Base-by-base conservation (phyloP, 2,113 vertebrate species). In the Bostrychus sinensis region DNA sequence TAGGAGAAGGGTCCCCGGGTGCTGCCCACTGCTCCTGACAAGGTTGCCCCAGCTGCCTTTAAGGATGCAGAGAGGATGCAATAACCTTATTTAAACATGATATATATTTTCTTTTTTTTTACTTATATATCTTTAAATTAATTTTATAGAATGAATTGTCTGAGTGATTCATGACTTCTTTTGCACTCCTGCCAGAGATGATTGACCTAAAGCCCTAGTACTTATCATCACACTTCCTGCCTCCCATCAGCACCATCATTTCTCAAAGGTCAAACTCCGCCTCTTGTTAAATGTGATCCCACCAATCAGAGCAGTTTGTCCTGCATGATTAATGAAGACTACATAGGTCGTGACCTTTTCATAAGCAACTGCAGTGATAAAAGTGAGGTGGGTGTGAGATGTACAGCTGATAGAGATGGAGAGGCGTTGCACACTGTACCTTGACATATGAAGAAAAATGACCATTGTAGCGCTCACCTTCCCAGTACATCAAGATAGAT, bases 261-360 rank as follows among this genome's bases (percentile, higher is more conserved):
- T 66, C 61, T 36, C 32, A 81, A 89, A 90, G 87, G 84, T 83
- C 76, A 86, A 12, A 55, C 62, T 22, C 68, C 45, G n/a, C 77
- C 77, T 54, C 53, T 75, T 70, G 23, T 61, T 73, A 82, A 82
- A 72, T 43, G 75, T 65, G 62, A 78, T 58, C 9, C 38, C 58
- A 58, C 85, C 72, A 77, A 77, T 86, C 75, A 56, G 73, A 66
- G 32, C 28, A 22, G 38, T 56, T 64, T 43, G 32, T 59, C 30
- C 36, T 38, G 12, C 67, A 74, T 82, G 76, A 87, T 82, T 86
- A 70, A 87, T 87, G 83, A 65, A 62, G 63, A 50, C 42, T 46
- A 50, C 68, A 75, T 77, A 78, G 85, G 85, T 86, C 77, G 19
- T 26, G 70, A 80, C 86, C 83, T 87, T 87, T 88, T 72, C 48